phyloP scores from a whole-genome alignment of 2,113 vertebrate genomes.

The Dissostichus mawsoni region DNA sequence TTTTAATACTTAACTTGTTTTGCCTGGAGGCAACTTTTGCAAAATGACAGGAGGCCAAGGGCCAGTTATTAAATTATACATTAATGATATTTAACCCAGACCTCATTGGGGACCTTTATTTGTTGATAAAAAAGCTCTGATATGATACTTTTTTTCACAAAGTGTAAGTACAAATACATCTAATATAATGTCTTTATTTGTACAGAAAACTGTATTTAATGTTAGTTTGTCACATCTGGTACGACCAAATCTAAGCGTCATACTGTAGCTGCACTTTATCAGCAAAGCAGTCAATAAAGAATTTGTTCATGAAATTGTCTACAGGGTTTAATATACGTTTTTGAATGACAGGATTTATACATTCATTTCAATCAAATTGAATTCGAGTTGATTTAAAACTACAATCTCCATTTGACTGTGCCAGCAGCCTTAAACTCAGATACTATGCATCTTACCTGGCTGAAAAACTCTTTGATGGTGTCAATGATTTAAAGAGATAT shows the following conservation, averaged over 20 bases:
- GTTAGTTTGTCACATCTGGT: slow-evolving; percentile 1
- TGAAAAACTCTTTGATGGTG: background rate
- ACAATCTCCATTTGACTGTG: background rate
- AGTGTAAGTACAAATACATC: too few species aligned
- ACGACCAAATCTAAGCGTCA: background rate
- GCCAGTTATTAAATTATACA: too few species aligned
- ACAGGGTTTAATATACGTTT: background rate
- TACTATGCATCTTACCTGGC: background rate
- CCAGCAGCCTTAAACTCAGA: background rate
- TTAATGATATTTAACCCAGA: too few species aligned
- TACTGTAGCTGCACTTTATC: background rate
- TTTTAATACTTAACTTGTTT: too few species aligned
- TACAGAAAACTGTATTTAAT: background rate
- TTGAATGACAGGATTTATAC: background rate
- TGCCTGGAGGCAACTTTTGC: too few species aligned
- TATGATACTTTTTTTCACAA: too few species aligned
- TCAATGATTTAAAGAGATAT: background rate
- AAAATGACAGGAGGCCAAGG: too few species aligned
- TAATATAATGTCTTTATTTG: too few species aligned
- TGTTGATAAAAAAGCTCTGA: too few species aligned
- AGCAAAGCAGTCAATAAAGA: background rate
- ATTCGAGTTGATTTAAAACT: background rate
- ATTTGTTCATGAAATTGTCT: background rate
- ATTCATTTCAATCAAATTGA: background rate
- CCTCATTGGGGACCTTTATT: too few species aligned